Evolutionary conservation across 2,113 vertebrate genomes (phyloP).

Genomic region (Leuciscus idus): DNA sequence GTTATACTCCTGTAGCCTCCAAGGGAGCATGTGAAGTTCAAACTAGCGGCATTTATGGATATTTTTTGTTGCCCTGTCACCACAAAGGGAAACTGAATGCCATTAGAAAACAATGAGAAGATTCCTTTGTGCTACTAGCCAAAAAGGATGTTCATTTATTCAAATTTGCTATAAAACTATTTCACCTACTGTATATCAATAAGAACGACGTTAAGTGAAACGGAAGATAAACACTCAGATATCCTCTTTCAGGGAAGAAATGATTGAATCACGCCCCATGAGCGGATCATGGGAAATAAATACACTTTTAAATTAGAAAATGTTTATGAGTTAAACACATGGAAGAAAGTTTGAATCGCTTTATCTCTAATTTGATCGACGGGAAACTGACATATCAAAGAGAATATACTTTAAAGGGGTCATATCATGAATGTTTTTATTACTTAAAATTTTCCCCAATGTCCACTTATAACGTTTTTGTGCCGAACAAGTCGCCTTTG

Average conservation of each 20-base stretch:
- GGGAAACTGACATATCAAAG: background rate
- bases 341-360: background rate
- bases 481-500: background rate
- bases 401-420: background rate
- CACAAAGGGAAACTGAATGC: slow-evolving; percentile 18
- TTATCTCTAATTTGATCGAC: background rate
- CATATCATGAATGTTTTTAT: background rate
- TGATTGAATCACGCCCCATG: slow-evolving; percentile 1
- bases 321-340: background rate
- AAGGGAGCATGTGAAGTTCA: slow-evolving; percentile 36
- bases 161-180: slow-evolving; percentile 9
- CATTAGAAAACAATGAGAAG: background rate
- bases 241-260: slow-evolving; percentile 5
- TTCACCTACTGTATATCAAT: background rate
- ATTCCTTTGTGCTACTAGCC: background rate
- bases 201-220: background rate
- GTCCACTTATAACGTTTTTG: background rate
- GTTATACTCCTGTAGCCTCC: background rate
- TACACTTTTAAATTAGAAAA: background rate
- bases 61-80: background rate
- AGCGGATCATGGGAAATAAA: background rate
- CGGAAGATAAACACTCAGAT: background rate
- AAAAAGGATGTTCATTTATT: slow-evolving; percentile 31
- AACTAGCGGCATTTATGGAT: slow-evolving; percentile 21
- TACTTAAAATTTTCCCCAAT: background rate